phyloP scores from a whole-genome alignment of 2,888 invertebrate species.

The Ophonus ardosiacus region DNA sequence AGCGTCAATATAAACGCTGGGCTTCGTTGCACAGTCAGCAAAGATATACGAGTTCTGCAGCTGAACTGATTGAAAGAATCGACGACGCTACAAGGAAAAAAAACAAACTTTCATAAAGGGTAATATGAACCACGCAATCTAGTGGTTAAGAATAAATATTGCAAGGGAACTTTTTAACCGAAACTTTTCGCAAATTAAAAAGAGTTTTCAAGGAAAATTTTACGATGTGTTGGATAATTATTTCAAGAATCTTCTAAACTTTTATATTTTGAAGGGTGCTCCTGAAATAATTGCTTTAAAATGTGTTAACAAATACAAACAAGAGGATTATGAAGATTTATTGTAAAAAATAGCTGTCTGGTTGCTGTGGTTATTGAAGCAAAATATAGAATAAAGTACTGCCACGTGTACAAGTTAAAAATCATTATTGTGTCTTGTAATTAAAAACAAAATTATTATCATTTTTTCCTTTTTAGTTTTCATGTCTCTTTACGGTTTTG shows the following conservation, averaged over 20 bases:
- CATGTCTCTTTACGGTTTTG: no score
- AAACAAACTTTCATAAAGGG: constrained; percentile 34
- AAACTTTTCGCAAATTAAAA: constrained; percentile 46
- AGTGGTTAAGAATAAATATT: constrained; percentile 35
- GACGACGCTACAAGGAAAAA: constrained; percentile 15
- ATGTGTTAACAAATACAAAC: not conserved
- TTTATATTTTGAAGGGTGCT: not conserved
- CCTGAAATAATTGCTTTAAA: constrained; percentile 7
- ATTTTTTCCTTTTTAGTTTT: no score
- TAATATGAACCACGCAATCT: constrained; percentile 40
- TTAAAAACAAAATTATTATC: no score
- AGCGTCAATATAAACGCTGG: constrained; percentile 4
- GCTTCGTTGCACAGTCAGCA: constrained; percentile 36
- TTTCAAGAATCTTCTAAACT: constrained; percentile 21
- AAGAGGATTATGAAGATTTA: not conserved
- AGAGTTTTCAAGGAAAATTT: constrained; percentile 34
- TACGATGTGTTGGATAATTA: constrained; percentile 46
- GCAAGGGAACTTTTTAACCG: constrained; percentile 11
- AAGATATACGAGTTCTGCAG: constrained; percentile 23
- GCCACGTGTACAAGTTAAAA: no score
- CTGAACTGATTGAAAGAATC: constrained; percentile 32
- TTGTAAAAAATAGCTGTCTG: not conserved
- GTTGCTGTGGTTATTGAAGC: no score
- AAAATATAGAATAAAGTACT: no score
- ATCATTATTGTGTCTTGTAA: no score